Evolutionary conservation across 2,113 vertebrate species (phyloP), one percentile per base, ranked within the genome.

Genomic region (Scolopax mira): DNA sequence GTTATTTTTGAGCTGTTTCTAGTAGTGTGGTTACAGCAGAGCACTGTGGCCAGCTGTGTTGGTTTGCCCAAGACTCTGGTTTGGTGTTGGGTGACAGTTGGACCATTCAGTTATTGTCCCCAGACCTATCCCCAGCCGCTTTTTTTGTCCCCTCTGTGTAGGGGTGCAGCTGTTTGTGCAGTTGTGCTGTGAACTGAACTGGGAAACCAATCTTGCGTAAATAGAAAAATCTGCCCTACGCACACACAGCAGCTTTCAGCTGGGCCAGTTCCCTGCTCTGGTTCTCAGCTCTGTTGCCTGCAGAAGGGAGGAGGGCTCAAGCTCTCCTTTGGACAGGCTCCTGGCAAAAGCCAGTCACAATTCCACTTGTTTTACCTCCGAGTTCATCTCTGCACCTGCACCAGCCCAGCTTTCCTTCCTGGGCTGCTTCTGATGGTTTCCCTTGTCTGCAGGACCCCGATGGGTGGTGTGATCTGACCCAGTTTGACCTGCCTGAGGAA

Each of bases 401-500:
- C 24, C 62, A 6, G 9, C 74, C 62, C 31, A 18, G 67, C 71
- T 77, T 64, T 41, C 41, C 24, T 13, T 62, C n/a, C 35, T 28
- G 73, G 18, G 66, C 79, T 35, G 49, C 57, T 55, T 39, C 84
- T 97, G 61, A 94, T 4, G 6, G 33, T 67, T 27, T 74, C 71
- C 35, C 14, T 60, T 57, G 57, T 80, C 33, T 87, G 37, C 93
- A 99, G 99, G 99, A 99, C 93, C 97, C 99, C 0, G 99, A 99
- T 2, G 98, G 98, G 10, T 99, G 99, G 99, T 99, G 99, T 95
- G 99, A 99, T 93, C 97, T 99, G n/a, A 97, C 97, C 22, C 98
- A 98, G 49, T 99, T 99, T 69, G 99, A 99, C 96, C 98, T 99
- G 69, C 98, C 99, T 0, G 99, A 99, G 94, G 98, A 98, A 24